Conservation (phyloP, 2,888 invertebrate genomes). For the Phania funesta region DNA sequence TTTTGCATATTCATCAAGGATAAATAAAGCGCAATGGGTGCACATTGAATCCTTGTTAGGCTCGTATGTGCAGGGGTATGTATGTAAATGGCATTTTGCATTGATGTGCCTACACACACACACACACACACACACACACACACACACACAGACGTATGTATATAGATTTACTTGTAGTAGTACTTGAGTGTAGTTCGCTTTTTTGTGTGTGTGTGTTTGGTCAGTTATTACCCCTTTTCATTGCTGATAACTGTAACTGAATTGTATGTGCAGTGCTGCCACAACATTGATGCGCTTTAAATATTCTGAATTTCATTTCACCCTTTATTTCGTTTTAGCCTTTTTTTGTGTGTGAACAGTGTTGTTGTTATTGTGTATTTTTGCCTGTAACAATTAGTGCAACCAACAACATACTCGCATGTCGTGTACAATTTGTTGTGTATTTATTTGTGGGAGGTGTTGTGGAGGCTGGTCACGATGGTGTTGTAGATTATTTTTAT, state of each 20-base stretch:
- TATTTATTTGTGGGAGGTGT: slow-evolving; percentile 50
- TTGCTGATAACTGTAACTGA: neutral
- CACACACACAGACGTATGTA: too few relatives aligned
- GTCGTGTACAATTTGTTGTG: slow-evolving; percentile 52
- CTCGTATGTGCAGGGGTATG: slow-evolving; percentile 3
- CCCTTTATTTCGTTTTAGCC: slow-evolving; percentile 11
- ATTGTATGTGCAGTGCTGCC: slow-evolving; percentile 35
- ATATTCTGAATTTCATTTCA: slow-evolving; percentile 54
- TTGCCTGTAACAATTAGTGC: slow-evolving; percentile 67
- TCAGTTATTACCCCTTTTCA: slow-evolving; percentile 45
- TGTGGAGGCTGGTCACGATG: slow-evolving; percentile 37
- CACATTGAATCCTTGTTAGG: slow-evolving; percentile 36
- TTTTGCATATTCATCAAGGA: slow-evolving; percentile 66
- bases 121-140: too few relatives aligned
- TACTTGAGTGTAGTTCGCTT: neutral
- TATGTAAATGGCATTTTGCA: slow-evolving; percentile 31
- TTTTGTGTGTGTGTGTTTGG: slow-evolving; percentile 13
- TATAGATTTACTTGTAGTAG: neutral
- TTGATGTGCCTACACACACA: too few relatives aligned
- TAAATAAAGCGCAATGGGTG: slow-evolving; percentile 67
- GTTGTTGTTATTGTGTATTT: slow-evolving; percentile 52
- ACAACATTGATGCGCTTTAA: slow-evolving; percentile 63
- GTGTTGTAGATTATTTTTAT: slow-evolving; percentile 26
- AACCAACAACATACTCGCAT: slow-evolving; percentile 53
- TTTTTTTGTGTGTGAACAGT: neutral